phyloP scores from a whole-genome alignment of 2,797 vertebrate genomes.

The Anguilla anguilla region DNA sequence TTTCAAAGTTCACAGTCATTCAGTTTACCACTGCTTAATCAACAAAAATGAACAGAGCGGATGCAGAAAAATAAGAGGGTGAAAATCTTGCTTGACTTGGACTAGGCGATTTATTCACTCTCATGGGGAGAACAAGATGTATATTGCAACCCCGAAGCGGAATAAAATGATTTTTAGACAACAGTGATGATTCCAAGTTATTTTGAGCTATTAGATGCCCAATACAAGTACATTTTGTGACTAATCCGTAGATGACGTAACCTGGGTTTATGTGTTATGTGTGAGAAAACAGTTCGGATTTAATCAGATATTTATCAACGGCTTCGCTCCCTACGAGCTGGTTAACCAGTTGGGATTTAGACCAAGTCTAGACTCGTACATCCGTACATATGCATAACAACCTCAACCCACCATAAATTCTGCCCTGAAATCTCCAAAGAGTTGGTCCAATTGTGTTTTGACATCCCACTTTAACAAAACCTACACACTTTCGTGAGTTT shows the following conservation, averaged over 20 bases:
- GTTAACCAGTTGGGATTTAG: conserved; percentile 22
- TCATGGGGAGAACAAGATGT: neutral
- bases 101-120: neutral
- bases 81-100: neutral
- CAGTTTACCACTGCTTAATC: neutral
- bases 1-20: neutral
- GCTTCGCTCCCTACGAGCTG: conserved; percentile 18
- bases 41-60: neutral
- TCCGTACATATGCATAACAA: neutral
- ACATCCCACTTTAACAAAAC: conserved; percentile 20
- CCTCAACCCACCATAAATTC: neutral
- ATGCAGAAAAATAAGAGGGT: neutral
- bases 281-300: neutral
- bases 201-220: neutral
- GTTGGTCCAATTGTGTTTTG: neutral
- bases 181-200: neutral
- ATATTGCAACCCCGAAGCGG: neutral
- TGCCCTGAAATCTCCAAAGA: conserved; percentile 10
- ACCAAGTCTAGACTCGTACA: neutral
- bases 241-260: neutral
- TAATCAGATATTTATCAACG: conserved; percentile 8
- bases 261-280: neutral
- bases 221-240: neutral
- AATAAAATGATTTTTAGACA: neutral
- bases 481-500: neutral